Percentiles rank a stretch among this genome's conserved stretches.
phyloP scores from a whole-genome alignment of 1,140 invertebrate genomes.

The Zaprionus capensis region DNA sequence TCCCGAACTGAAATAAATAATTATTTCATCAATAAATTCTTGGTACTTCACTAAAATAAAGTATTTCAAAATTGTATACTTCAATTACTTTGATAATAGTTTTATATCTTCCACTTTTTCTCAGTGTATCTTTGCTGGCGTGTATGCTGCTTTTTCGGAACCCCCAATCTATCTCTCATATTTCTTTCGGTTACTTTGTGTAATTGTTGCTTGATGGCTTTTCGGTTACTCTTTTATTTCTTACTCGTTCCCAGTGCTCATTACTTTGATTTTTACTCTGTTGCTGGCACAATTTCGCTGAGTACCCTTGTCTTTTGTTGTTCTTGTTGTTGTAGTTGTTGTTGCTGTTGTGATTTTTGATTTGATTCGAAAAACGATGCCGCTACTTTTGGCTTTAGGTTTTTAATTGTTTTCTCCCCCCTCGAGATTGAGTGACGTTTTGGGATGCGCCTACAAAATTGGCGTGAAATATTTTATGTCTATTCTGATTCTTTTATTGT shows the following conservation, averaged over 20 bases:
- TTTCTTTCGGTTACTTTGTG: slow-evolving; percentile 37
- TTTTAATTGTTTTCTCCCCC: slow-evolving; percentile 1
- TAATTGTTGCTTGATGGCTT: slow-evolving; percentile 50
- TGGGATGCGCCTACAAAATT: slow-evolving; percentile 59
- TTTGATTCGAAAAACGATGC: slow-evolving; percentile 21
- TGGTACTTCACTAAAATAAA: too few species aligned
- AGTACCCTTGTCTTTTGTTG: slow-evolving; percentile 27
- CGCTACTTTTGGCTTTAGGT: slow-evolving; percentile 2
- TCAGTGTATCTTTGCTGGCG: slow-evolving; percentile 13
- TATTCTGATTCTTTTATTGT: slow-evolving; percentile 61
- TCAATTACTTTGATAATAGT: not conserved
- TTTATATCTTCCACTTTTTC: not conserved
- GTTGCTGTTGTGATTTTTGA: slow-evolving; percentile 13
- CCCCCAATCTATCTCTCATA: slow-evolving; percentile 17
- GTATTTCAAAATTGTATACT: not conserved
- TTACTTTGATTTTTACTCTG: slow-evolving; percentile 39
- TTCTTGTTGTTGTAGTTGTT: slow-evolving; percentile 19
- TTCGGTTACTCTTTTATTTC: slow-evolving; percentile 26
- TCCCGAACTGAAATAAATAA: too few species aligned
- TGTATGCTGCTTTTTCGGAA: slow-evolving; percentile 8
- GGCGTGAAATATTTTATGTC: slow-evolving; percentile 73
- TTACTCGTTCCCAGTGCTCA: slow-evolving; percentile 44
- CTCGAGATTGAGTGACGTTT: slow-evolving; percentile 47
- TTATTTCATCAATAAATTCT: too few species aligned
- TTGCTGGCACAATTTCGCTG: slow-evolving; percentile 59